These are phyloP conservation scores for Drosophila pallidifrons DNA, from an alignment of 1,140 invertebrate genomes.

Conservation along the genomic window DNA sequence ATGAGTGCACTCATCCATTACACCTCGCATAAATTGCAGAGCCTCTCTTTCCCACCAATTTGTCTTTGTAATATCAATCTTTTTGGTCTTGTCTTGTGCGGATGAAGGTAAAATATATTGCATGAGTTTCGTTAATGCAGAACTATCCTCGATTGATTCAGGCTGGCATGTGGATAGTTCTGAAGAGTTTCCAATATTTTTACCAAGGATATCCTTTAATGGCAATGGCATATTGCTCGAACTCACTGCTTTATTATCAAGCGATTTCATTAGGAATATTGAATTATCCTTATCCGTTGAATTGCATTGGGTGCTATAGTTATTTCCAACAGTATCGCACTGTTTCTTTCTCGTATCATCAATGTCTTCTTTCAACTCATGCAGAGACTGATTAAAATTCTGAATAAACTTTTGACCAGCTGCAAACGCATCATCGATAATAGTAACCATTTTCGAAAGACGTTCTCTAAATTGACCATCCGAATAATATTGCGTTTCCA, in stretches of 20 bases:
- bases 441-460: slow-evolving; percentile 92
- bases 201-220: slow-evolving; percentile 34
- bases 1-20: slow-evolving; percentile 99
- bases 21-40: slow-evolving; percentile 97
- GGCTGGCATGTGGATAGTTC: slow-evolving; percentile 16
- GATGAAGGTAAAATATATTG: slow-evolving; percentile 68
- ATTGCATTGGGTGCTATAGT: slow-evolving; percentile 33
- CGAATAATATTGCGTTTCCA: slow-evolving; percentile 95
- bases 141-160: slow-evolving; percentile 25
- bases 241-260: slow-evolving; percentile 44
- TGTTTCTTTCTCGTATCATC: slow-evolving; percentile 71
- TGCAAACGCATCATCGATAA: slow-evolving; percentile 90
- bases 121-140: slow-evolving; percentile 80
- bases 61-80: slow-evolving; percentile 86
- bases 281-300: slow-evolving; percentile 41
- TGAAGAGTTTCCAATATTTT: slow-evolving; percentile 28
- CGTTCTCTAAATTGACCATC: slow-evolving; percentile 93
- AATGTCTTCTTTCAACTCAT: slow-evolving; percentile 78
- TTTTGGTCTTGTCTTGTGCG: slow-evolving; percentile 51
- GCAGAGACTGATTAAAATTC: slow-evolving; percentile 88
- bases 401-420: slow-evolving; percentile 93
- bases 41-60: slow-evolving; percentile 90
- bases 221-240: slow-evolving; percentile 42
- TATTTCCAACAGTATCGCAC: slow-evolving; percentile 40
- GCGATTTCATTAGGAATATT: slow-evolving; percentile 60